Conservation (phyloP, 2,888 invertebrate species). For the Scaptomyza parva region DNA sequence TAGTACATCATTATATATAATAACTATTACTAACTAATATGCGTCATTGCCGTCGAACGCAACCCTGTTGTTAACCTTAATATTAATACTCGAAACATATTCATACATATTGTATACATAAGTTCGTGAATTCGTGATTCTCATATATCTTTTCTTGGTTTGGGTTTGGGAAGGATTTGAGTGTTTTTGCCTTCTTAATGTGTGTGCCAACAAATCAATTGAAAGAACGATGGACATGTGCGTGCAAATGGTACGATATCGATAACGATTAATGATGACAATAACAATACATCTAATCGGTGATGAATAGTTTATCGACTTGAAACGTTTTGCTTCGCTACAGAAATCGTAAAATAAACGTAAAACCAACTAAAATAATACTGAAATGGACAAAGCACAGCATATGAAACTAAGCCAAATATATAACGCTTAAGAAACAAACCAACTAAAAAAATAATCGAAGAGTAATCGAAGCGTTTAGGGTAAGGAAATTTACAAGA, state of each 20-base stretch:
- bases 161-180: neutral
- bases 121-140: neutral
- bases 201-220: slow-evolving; percentile 12
- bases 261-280: slow-evolving; percentile 45
- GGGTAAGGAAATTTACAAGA: slow-evolving; percentile 28
- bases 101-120: neutral
- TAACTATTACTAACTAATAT: slow-evolving; percentile 12
- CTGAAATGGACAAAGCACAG: slow-evolving; percentile 48
- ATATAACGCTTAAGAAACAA: slow-evolving; percentile 4
- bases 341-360: slow-evolving; percentile 10
- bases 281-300: slow-evolving; percentile 55
- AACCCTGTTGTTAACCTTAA: slow-evolving; percentile 32
- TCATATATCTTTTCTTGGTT: neutral
- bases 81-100: slow-evolving; percentile 18
- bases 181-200: slow-evolving; percentile 15
- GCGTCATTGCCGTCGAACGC: slow-evolving; percentile 27
- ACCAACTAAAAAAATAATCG: neutral
- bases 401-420: slow-evolving; percentile 14
- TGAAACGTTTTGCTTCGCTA: slow-evolving; percentile 31
- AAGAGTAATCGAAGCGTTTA: slow-evolving; percentile 11
- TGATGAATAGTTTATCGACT: slow-evolving; percentile 29
- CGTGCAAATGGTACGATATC: slow-evolving; percentile 57
- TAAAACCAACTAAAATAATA: neutral
- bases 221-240: slow-evolving; percentile 36
- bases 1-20: slow-evolving; percentile 34